Base-by-base conservation (phyloP, 2,113 vertebrate species). In the Sclerurus mexicanus region DNA sequence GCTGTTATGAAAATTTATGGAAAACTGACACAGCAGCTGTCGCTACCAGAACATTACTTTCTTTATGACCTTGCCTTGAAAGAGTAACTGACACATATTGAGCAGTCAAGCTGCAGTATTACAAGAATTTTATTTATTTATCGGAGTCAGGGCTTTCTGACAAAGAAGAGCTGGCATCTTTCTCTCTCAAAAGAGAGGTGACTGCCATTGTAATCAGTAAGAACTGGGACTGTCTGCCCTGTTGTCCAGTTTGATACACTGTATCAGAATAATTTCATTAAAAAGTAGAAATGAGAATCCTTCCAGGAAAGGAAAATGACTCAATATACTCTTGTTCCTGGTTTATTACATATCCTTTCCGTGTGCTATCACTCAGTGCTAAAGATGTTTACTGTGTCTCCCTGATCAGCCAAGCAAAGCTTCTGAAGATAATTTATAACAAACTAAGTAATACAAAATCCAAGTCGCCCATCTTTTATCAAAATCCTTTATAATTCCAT, bases 11-110 rank as follows among this genome's bases (percentile, higher is more conserved):
- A 96, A 93, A 96, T 93, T 91, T 78, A 90, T 84, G 76, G 86
- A 84, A 93, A 95, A 93, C 73, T 89, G 73, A 92, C 16, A 8
- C 80, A 92, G 84, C 91, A 96, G 84, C 89, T 95, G 92, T 89
- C 72, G 67, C 86, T 95, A 69, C 49, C 52, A 93, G 67, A 93
- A 89, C 49, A 83, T 77, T 89, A 85, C 35, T 89, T 94, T 90
- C 55, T 82, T 91, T 85, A 67, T 95, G 90, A 95, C 91, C 89
- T 90, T 91, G 60, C 75, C 75, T 93, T 85, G 78, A 94, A 95
- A 80, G 63, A 83, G 75, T 73, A 93, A 80, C 78, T 94, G 74
- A 79, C 78, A 68, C 59, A 93, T 83, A 96, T 7, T 88, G 85
- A 96, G 93, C 74, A 93, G 78, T 96, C 72, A 94, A 85, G 59